phyloP scores from a whole-genome alignment of 2,888 invertebrate species.

The Acheta domesticus region DNA sequence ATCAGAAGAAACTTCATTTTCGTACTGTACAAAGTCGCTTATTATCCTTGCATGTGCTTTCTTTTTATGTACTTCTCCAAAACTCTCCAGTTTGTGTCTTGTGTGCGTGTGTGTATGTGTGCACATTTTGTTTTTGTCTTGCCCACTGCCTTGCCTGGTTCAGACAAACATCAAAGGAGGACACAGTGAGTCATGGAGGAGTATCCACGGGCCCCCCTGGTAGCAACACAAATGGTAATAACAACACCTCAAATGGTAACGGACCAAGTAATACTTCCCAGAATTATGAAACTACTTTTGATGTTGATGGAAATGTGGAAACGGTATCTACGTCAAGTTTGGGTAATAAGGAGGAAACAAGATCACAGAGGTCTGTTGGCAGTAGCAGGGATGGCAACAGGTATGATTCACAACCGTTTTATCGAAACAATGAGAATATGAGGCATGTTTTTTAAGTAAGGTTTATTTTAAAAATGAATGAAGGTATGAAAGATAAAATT shows the following conservation, averaged over 20 bases:
- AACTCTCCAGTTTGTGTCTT: background rate
- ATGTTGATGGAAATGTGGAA: constrained; percentile 87
- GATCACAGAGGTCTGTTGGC: constrained; percentile 57
- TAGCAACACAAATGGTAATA: constrained; percentile 24
- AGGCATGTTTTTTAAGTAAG: background rate
- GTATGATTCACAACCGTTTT: constrained; percentile 51
- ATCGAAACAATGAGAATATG: background rate
- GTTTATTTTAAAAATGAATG: background rate
- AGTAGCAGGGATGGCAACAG: constrained; percentile 63
- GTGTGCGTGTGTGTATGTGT: background rate
- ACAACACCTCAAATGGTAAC: constrained; percentile 40
- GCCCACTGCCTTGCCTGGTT: background rate
- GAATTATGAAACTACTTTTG: constrained; percentile 81
- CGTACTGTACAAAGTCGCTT: background rate
- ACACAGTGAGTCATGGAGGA: constrained; percentile 31
- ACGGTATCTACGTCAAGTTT: constrained; percentile 80
- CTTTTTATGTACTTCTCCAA: background rate
- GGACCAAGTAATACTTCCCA: constrained; percentile 55
- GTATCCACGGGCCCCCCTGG: constrained; percentile 30
- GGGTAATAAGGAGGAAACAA: constrained; percentile 64
- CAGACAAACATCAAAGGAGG: constrained; percentile 35
- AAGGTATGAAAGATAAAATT: too few species aligned
- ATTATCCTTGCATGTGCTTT: background rate
- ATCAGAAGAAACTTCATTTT: too few species aligned
- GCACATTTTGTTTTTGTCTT: constrained; percentile 7